Evolutionary conservation across 30 jellyfish, hydroid and myxozoan genomes (phyloP).

Genomic region (Morbakka virulenta): DNA sequence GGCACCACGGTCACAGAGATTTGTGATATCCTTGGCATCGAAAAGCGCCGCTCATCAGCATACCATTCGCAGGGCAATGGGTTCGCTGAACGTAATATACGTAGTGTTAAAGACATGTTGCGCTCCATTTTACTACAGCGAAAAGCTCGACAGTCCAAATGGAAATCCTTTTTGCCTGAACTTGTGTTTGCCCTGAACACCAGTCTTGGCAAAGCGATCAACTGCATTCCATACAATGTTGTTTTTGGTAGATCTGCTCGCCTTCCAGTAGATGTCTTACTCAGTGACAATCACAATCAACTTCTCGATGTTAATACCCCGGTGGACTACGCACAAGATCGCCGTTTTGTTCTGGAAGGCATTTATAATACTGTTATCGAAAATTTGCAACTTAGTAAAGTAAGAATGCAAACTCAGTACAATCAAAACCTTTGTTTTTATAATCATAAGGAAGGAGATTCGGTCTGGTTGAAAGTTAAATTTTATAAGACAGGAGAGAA

Average conservation of each 20-base stretch:
- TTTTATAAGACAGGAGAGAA: conserved; percentile 15
- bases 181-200: conserved; percentile 25
- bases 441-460: conserved; percentile 23
- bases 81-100: conserved; percentile 22
- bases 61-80: conserved; percentile 33
- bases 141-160: conserved; percentile 4
- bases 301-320: background rate
- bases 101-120: conserved; percentile 24
- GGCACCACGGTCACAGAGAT: conserved; percentile 11
- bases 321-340: conserved; percentile 7
- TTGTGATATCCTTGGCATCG: conserved; percentile 16
- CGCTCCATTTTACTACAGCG: conserved; percentile 16
- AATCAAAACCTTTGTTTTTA: conserved; percentile 16
- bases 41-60: conserved; percentile 15
- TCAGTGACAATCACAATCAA: background rate
- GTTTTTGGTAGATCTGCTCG: conserved; percentile 27
- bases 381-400: conserved; percentile 3
- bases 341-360: conserved; percentile 13
- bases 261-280: conserved; percentile 2
- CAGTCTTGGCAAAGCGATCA: conserved; percentile 12
- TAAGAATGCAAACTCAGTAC: conserved; percentile 30
- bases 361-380: background rate
- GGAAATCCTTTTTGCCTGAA: conserved; percentile 23
- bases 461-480: conserved; percentile 34
- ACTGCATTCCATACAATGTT: conserved; percentile 16